phyloP scores from a whole-genome alignment of 2,797 vertebrate species.

The Melanogrammus aeglefinus region DNA sequence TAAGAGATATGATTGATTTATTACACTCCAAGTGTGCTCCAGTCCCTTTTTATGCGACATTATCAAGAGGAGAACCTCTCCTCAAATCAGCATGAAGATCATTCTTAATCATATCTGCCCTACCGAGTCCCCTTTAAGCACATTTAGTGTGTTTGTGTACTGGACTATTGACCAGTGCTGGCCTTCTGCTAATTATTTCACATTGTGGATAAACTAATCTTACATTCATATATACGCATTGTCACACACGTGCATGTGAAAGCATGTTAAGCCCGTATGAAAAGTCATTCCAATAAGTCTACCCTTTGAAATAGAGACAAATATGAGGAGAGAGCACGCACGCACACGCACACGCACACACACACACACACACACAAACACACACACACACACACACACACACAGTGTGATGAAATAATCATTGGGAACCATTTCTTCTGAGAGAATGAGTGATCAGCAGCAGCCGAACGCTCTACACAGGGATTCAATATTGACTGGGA shows the following conservation, averaged over 20 bases:
- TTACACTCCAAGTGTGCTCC: constrained; percentile 18
- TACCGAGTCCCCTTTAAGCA: constrained; percentile 60
- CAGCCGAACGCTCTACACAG: constrained; percentile 51
- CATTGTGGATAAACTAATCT: constrained; percentile 5
- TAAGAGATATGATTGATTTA: constrained; percentile 29
- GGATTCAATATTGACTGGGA: constrained; percentile 72
- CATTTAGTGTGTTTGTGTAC: constrained; percentile 41
- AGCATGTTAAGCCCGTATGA: neutral
- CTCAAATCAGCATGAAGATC: constrained; percentile 63
- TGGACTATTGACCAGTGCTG: constrained; percentile 30
- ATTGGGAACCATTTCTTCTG: constrained; percentile 68
- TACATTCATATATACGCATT: neutral
- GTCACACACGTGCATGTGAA: neutral
- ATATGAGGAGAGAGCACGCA: constrained; percentile 24
- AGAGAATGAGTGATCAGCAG: constrained; percentile 72
- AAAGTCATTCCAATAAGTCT: constrained; percentile 36
- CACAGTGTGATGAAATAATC: constrained; percentile 71
- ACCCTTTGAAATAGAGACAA: constrained; percentile 30
- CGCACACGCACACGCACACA: constrained; percentile 2
- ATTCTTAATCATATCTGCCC: constrained; percentile 56
- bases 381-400: neutral
- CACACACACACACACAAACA: constrained; percentile 3
- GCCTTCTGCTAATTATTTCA: constrained; percentile 34
- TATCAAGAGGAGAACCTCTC: constrained; percentile 52
- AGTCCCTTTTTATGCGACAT: constrained; percentile 48